Evolutionary conservation across 2,113 vertebrate species (phyloP).

Genomic region (Daboia siamensis): DNA sequence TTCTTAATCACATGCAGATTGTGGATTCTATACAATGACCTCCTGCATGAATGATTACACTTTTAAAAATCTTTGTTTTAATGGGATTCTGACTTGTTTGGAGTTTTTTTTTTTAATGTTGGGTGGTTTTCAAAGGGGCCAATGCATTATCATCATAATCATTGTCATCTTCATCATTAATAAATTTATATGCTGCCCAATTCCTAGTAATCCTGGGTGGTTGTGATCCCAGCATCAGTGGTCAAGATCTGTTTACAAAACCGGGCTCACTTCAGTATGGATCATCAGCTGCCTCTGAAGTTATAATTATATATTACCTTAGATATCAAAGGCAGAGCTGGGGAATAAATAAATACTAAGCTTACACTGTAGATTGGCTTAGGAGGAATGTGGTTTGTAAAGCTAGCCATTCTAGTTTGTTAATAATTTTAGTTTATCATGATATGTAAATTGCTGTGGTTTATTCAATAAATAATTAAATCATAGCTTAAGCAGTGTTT

Average conservation of each 20-base stretch:
- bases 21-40: background rate
- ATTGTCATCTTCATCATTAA: background rate
- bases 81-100: background rate
- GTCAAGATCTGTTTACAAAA: background rate
- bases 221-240: background rate
- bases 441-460: background rate
- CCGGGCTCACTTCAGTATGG: background rate
- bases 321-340: background rate
- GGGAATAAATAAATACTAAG: background rate
- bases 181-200: background rate
- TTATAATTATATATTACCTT: background rate
- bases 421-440: background rate
- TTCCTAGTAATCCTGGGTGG: background rate
- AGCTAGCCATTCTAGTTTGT: background rate
- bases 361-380: background rate
- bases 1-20: background rate
- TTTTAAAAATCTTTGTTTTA: background rate
- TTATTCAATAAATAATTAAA: background rate
- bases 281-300: background rate
- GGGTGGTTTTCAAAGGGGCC: background rate
- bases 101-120: background rate
- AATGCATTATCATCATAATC: background rate
- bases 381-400: background rate
- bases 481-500: background rate
- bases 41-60: background rate